Conservation (phyloP, 2,888 invertebrate species). For the Aphodius sticticus region DNA sequence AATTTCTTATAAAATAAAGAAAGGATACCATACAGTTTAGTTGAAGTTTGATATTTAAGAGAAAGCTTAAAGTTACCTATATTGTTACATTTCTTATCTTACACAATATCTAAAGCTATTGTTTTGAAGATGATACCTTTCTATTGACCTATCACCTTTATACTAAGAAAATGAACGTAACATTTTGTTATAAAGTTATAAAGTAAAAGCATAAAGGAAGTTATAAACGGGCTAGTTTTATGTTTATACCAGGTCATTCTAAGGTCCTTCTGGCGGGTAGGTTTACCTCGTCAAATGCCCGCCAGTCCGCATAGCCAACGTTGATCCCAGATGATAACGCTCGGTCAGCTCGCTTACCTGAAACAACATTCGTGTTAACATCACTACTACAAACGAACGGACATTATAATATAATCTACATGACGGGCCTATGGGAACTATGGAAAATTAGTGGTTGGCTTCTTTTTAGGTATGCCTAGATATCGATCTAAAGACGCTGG, state of each 20-base stretch:
- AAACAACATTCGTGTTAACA: conserved; percentile 58
- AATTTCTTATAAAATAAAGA: neutral
- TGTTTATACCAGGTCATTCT: neutral
- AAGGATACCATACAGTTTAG: neutral
- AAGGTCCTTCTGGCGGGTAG: neutral
- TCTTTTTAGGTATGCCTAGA: conserved; percentile 6
- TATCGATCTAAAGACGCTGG: neutral
- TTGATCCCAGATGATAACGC: conserved; percentile 48
- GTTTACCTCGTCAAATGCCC: neutral
- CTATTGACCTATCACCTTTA: neutral
- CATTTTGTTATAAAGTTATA: neutral
- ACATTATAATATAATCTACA: conserved; percentile 36
- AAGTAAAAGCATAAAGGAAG: neutral
- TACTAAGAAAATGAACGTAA: neutral
- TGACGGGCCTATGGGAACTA: conserved; percentile 20
- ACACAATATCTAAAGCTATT: neutral
- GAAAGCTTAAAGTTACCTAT: neutral
- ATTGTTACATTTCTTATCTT: neutral
- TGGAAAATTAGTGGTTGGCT: conserved; percentile 18
- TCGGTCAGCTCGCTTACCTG: conserved; percentile 55
- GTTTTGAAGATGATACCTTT: neutral
- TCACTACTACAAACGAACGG: conserved; percentile 42
- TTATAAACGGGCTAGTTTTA: neutral
- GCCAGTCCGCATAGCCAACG: conserved; percentile 10
- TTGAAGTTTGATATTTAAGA: neutral